Base-by-base conservation (phyloP, 1,140 invertebrate species). In the Drosophila repletoides region DNA sequence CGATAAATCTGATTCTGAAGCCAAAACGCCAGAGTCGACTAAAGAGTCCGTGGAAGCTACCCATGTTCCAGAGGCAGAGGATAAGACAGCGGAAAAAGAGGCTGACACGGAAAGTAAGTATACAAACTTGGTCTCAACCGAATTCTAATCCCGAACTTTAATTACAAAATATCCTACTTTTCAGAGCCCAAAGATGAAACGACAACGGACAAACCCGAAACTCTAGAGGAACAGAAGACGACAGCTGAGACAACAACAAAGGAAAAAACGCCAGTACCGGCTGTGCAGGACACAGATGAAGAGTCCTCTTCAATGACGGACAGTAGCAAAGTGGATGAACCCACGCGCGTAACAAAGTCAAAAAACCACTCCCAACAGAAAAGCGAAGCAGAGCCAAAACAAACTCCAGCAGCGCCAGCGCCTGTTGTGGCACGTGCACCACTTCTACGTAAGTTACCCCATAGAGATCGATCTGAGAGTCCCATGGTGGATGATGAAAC, bases 221-320 rank as follows among this genome's bases (percentile, higher is more conserved):
- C 21, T 5, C 3, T 4, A 0, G 69, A 76, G 4, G 43, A 14
- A 3, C 24, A 45, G 2, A 66, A 84, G 10, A 49, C n/a, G 1
- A 5, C 17, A 15, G 22, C 21, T 3, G 38, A 64, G 15, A 3
- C 22, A 1, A 12, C 21, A 0, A 28, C 26, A 3, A 40, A 60
- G 2, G 1, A 4, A 1, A 67, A 63, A 12, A 12, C 45, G 1
- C 21, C 45, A 19, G 14, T 2, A 1, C 3, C 63, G 5, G 41
- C 55, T 2, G 60, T 89, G 21, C 91, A 90, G 0, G 92, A 93
- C 41, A 93, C 92, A 0, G 92, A 93, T 55, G 93, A 93, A 70
- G 93, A 94, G 33, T 68, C 60, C 33, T 92, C 93, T 0, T 92
- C 92, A 1, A 92, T 76, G 0, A 89, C 88, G 2, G 88, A 84